Base-by-base conservation (phyloP, 2,888 invertebrate species). In the Brachyopa scutellaris region DNA sequence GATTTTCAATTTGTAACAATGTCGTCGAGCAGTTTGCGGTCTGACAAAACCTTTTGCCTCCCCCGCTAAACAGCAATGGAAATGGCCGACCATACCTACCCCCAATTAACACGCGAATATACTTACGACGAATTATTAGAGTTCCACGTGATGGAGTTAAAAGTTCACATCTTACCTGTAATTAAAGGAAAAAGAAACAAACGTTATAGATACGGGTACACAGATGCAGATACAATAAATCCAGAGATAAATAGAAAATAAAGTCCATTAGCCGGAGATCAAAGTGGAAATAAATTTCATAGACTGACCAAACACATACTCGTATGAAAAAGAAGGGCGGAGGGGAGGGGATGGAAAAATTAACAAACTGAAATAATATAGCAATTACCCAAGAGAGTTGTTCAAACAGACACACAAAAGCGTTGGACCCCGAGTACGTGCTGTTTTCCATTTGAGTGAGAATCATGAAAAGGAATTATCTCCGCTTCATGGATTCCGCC, bases 401-500 rank as follows among this genome's bases (percentile, higher is more conserved):
- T 77, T 77, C 57, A 70, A 77, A 77, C 77, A 69, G 70, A 70
- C 70, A 57, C 45, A 53, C 31, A 64, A 23, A 55, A 45, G 61
- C 73, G 17, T 19, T 17, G 21, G 9, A 51, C 15, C 31, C 3
- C 57, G 31, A 51, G n/a, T 64, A 80, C 80, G 84, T 85, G 87
- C 85, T 88, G 87, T 88, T 88, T 88, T 88, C 88, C 87, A 87
- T 88, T 85, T 86, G 87, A 88, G 84, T 87, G 89, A 85, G 86
- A 87, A 88, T 88, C 88, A 88, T 88, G 87, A 88, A 88, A 88
- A 85, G 86, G 80, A 86, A 88, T 88, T 88, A 88, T 86, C 87
- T 86, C 87, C 87, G 88, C 87, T 88, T 88, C 88, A 87, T 86
- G 86, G 85, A 87, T 57, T 80, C 36, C 80, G 84, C 21, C 36